These are phyloP conservation scores for Morone saxatilis DNA, from an alignment of 2,113 vertebrate genomes.

Conservation along the genomic window DNA sequence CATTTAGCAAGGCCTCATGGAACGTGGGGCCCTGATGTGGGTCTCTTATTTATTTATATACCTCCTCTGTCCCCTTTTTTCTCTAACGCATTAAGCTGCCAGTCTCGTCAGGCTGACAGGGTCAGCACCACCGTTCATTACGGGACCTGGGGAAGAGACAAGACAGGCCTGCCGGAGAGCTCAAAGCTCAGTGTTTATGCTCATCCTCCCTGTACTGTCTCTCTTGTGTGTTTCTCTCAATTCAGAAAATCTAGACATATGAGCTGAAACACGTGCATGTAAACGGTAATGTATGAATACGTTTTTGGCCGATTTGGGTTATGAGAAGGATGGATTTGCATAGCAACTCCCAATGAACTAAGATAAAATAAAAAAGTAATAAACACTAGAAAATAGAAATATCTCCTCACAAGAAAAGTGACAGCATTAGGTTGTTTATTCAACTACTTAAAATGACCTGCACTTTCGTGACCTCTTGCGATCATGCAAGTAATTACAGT, in stretches of 20 bases:
- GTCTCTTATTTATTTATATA: slow-evolving; percentile 73
- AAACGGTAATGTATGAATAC: slow-evolving; percentile 23
- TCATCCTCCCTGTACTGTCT: slow-evolving; percentile 11
- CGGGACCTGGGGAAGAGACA: slow-evolving; percentile 87
- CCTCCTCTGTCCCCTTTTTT: slow-evolving; percentile 67
- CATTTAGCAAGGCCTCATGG: slow-evolving; percentile 84
- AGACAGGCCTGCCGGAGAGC: slow-evolving; percentile 71
- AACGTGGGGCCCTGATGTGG: slow-evolving; percentile 64
- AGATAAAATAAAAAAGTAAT: neutral
- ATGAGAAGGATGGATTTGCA: slow-evolving; percentile 3
- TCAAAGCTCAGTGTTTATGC: slow-evolving; percentile 44
- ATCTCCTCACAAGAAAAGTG: neutral
- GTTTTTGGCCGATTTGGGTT: neutral
- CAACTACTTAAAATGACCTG: neutral
- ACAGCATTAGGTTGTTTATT: neutral
- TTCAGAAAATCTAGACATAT: slow-evolving; percentile 4
- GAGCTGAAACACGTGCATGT: slow-evolving; percentile 2
- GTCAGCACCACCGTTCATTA: slow-evolving; percentile 90
- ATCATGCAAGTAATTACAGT: neutral
- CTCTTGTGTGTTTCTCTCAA: slow-evolving; percentile 62
- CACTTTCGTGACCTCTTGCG: neutral
- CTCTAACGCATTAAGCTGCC: slow-evolving; percentile 88
- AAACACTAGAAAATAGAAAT: neutral
- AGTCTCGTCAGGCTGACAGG: slow-evolving; percentile 89
- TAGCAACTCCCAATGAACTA: neutral